These are phyloP conservation scores for Philereme vetulata DNA, from an alignment of 2,888 invertebrate species.

Conservation along the genomic window DNA sequence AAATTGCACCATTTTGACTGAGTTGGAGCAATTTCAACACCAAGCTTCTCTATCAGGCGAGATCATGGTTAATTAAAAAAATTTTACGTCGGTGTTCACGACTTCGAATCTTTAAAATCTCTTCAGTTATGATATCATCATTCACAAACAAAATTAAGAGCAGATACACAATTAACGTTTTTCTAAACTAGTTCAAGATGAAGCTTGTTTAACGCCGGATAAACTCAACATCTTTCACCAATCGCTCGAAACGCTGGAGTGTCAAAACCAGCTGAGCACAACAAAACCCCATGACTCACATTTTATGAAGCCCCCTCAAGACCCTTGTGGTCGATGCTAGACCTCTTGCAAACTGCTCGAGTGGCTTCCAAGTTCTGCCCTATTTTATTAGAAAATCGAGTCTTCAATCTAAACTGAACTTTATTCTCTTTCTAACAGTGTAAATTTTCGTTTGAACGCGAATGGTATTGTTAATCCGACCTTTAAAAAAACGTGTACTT, in stretches of 20 bases:
- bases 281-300: conserved; percentile 56
- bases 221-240: conserved; percentile 23
- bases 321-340: conserved; percentile 28
- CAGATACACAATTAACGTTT: too few species aligned
- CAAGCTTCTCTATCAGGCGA: too few species aligned
- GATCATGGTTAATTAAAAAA: too few species aligned
- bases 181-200: too few species aligned
- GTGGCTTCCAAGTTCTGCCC: conserved; percentile 52
- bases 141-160: too few species aligned
- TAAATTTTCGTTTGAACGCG: conserved; percentile 27
- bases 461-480: conserved; percentile 40
- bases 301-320: conserved; percentile 52
- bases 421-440: conserved; percentile 32
- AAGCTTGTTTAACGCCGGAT: too few species aligned
- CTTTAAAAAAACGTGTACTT: conserved; percentile 31
- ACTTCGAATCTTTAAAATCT: too few species aligned
- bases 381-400: conserved; percentile 53
- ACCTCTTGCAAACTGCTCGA: conserved; percentile 44
- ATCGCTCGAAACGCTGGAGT: conserved; percentile 34
- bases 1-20: too few species aligned
- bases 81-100: too few species aligned
- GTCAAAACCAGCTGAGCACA: conserved; percentile 39
- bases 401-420: conserved; percentile 39
- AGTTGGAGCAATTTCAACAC: too few species aligned
- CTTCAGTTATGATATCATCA: too few species aligned